Evolutionary conservation across 2,797 vertebrate species (phyloP).

Genomic region (Hylomyscus alleni): DNA sequence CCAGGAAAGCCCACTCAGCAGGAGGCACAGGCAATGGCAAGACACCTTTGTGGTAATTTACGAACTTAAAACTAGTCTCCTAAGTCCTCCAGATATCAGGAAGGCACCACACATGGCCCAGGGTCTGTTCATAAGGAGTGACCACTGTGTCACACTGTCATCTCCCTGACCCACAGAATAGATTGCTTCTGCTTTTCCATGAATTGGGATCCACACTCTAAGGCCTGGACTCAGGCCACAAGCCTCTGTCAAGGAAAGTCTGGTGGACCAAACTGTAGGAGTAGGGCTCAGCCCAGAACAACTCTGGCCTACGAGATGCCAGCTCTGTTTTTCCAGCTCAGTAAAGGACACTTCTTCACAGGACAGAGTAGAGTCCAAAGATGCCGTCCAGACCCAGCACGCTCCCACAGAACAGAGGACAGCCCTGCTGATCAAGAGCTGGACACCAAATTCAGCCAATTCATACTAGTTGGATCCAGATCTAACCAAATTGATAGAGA

Average conservation of each 20-base stretch:
- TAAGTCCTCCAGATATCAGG: background rate
- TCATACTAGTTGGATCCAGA: conserved; percentile 50
- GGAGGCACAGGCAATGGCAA: background rate
- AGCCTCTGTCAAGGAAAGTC: background rate
- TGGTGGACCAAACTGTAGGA: background rate
- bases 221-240: background rate
- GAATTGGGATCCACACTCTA: background rate
- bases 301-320: background rate
- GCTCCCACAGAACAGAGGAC: background rate
- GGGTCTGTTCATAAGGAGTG: background rate
- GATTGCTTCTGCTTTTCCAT: background rate
- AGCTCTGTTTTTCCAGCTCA: conserved; percentile 4
- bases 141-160: background rate
- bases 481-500: background rate
- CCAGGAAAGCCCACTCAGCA: background rate
- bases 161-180: background rate
- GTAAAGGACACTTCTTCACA: conserved; percentile 31
- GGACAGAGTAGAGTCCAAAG: conserved; percentile 11
- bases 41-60: background rate
- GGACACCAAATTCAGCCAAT: background rate
- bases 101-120: background rate
- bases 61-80: background rate
- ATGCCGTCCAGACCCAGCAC: background rate
- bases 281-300: background rate
- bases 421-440: background rate